Percentiles rank a stretch among this genome's conserved stretches.
These are phyloP conservation scores for Lepidurus arcticus DNA, from an alignment of 1,140 invertebrate genomes.

Conservation along the genomic window DNA sequence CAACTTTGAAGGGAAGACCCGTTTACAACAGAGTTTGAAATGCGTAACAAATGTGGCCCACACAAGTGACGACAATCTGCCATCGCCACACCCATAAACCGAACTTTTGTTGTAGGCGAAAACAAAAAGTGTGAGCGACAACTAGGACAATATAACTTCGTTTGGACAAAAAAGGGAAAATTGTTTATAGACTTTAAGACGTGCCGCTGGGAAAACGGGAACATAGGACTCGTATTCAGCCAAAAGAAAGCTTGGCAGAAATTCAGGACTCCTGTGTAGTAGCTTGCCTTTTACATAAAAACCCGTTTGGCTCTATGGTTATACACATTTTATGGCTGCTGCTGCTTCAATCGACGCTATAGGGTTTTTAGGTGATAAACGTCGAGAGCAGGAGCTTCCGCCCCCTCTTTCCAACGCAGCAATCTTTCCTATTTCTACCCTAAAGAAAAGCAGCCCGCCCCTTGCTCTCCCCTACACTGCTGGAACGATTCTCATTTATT, in stretches of 20 bases:
- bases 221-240: background rate
- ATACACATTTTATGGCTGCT: background rate
- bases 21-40: background rate
- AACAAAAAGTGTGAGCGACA: background rate
- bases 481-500: background rate
- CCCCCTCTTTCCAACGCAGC: background rate
- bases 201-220: background rate
- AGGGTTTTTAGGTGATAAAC: conserved; percentile 18
- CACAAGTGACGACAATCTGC: background rate
- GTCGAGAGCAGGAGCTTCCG: background rate
- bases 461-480: background rate
- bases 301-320: background rate
- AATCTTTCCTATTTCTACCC: background rate
- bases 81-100: background rate
- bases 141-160: background rate
- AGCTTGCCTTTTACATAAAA: conserved; percentile 2
- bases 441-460: too few relatives aligned
- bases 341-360: background rate
- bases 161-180: background rate
- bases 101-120: background rate
- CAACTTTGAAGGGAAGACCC: background rate
- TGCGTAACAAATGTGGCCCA: background rate
- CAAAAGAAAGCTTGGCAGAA: background rate
- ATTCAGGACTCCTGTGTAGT: conserved; percentile 2
- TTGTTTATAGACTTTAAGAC: too few relatives aligned